phyloP scores from a whole-genome alignment of 2,113 vertebrate species.

The Paramisgurnus dabryanus region DNA sequence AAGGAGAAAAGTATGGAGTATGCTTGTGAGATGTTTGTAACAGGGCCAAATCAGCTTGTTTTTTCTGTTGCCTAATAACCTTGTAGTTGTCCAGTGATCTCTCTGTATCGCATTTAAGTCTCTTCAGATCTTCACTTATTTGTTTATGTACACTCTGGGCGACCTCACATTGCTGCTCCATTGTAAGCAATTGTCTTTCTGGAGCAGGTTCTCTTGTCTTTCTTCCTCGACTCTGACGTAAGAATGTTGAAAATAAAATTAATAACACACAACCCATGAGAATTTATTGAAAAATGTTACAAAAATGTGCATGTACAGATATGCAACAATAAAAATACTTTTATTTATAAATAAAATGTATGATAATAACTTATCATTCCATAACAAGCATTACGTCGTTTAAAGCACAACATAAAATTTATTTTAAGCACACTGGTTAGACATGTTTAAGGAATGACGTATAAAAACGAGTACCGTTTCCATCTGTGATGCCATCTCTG shows the following conservation, averaged over 20 bases:
- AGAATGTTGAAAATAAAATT: slow-evolving; percentile 17
- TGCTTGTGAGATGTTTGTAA: background rate
- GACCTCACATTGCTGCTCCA: slow-evolving; percentile 75
- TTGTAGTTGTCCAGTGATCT: slow-evolving; percentile 65
- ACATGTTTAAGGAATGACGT: background rate
- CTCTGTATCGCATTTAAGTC: slow-evolving; percentile 60
- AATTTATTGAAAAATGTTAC: background rate
- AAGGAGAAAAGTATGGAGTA: background rate
- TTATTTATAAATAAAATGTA: too few relatives aligned
- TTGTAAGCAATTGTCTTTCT: slow-evolving; percentile 51
- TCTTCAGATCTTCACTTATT: slow-evolving; percentile 63
- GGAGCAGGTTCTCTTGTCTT: slow-evolving; percentile 57
- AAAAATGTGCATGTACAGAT: background rate
- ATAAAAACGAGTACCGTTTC: slow-evolving; percentile 33
- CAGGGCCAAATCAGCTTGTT: background rate
- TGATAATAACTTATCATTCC: background rate
- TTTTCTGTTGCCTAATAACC: slow-evolving; percentile 60
- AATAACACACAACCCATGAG: background rate
- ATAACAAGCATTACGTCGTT: background rate
- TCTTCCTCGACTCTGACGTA: slow-evolving; percentile 56
- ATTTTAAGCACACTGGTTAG: background rate
- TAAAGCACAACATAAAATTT: background rate
- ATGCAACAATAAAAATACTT: too few relatives aligned
- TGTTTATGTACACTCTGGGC: slow-evolving; percentile 71
- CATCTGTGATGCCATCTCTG: slow-evolving; percentile 20